A percentile compares a stretch with the other conserved stretches of the same genome.
Evolutionary conservation across 2,113 vertebrate genomes (phyloP).

Genomic region (Nibea albiflora): DNA sequence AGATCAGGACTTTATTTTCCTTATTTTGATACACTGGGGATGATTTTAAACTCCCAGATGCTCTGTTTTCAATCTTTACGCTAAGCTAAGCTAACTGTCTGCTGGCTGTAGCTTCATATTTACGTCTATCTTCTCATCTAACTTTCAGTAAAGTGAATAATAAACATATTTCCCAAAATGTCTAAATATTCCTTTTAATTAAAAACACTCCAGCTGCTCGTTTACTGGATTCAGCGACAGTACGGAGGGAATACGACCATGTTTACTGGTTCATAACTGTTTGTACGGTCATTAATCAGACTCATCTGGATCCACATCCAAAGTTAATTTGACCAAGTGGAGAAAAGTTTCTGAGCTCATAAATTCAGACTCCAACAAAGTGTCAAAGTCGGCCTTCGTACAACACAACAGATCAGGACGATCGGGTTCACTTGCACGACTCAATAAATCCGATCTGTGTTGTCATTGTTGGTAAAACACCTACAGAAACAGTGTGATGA

Average conservation of each 20-base stretch:
- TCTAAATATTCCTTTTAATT: background rate
- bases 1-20: background rate
- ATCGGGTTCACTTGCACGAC: background rate
- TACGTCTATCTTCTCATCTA: background rate
- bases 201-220: slow-evolving; percentile 7
- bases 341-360: slow-evolving; percentile 11
- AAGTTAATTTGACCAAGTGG: background rate
- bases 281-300: background rate
- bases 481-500: background rate
- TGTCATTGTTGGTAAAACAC: too few relatives aligned
- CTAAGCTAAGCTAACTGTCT: slow-evolving; percentile 9
- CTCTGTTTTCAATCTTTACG: background rate
- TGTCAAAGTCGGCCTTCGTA: background rate
- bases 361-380: background rate
- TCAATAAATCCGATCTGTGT: background rate
- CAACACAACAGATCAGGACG: background rate
- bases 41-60: too few relatives aligned
- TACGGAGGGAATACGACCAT: background rate
- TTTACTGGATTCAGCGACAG: background rate
- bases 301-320: slow-evolving; percentile 20
- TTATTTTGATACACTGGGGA: too few relatives aligned
- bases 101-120: too few relatives aligned
- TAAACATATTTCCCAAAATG: background rate
- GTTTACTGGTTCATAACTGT: background rate
- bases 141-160: background rate